These are phyloP conservation scores for Drosophila mauritiana DNA, from an alignment of 1,140 invertebrate genomes.

Conservation along the genomic window DNA sequence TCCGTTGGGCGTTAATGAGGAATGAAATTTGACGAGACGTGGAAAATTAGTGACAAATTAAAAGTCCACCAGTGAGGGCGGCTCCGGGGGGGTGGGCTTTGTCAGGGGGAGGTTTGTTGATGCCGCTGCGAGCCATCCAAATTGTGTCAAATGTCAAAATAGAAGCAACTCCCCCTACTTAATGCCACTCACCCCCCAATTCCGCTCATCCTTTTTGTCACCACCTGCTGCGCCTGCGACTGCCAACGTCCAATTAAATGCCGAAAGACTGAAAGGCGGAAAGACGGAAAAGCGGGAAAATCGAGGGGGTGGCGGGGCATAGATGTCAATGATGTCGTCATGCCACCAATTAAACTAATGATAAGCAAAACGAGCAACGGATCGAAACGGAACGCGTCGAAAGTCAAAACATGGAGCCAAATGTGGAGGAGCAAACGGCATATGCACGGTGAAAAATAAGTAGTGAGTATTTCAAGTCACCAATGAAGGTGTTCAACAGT, in stretches of 20 bases:
- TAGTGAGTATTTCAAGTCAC: not conserved
- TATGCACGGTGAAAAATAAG: conserved; percentile 2
- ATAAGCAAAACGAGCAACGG: conserved; percentile 62
- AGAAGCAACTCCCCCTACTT: conserved; percentile 32
- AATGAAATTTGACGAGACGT: conserved; percentile 75
- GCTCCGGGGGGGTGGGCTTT: not conserved
- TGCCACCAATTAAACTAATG: conserved; percentile 83
- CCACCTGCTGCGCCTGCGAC: conserved; percentile 60
- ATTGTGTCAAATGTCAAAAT: conserved; percentile 82
- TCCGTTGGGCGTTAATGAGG: conserved; percentile 72
- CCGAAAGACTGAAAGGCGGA: conserved; percentile 44
- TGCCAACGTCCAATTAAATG: conserved; percentile 79
- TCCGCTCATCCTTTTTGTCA: not conserved
- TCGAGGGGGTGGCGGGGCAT: not conserved
- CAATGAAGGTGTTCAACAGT: not conserved
- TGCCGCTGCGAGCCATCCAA: conserved; percentile 41
- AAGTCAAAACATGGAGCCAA: conserved; percentile 64
- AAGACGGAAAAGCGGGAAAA: conserved; percentile 2
- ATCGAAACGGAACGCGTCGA: conserved; percentile 38
- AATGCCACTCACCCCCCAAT: conserved; percentile 3
- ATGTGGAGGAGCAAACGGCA: not conserved
- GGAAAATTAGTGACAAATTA: conserved; percentile 79
- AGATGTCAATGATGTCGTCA: conserved; percentile 61
- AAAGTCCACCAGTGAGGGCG: conserved; percentile 54
- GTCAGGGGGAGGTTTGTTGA: conserved; percentile 37